Evolutionary conservation across 1,140 invertebrate species (phyloP), one percentile per base, ranked within the genome.

Genomic region (Pseudomyrmex gracilis): DNA sequence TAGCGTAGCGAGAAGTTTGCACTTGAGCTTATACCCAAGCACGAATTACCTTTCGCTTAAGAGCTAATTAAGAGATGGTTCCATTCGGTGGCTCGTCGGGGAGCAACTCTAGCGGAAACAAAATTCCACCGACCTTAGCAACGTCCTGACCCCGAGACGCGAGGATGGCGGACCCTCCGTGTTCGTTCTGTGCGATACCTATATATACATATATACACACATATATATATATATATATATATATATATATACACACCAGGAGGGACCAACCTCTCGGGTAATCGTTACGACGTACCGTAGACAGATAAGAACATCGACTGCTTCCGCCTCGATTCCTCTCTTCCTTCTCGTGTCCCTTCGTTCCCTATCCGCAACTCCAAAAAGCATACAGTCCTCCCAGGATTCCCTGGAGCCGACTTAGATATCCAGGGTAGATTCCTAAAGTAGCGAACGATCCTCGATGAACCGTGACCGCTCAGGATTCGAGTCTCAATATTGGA

Each of bases 231-330:
- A 24, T 53, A 64, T 53, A 64, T 63, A 34, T 12, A 53, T 13
- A 87, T 87, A 88, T 67, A n/a, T 45, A 45, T 64, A 45, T 64
- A 64, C 34, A 17, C 17, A 12, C 34, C 15, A 70, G 20, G 5
- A 34, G 34, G 34, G 78, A 85, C 88, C 80, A 83, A 87, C 70
- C 88, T 71, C 64, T 15, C 57, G 80, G 76, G 89, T 93, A 92
- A 93, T 93, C 92, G 91, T 93, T 92, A 92, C 90, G 91, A 92
- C 84, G 87, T 90, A 88, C 84, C 87, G 85, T 89, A 91, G 91
- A 90, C 85, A 91, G 92, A 93, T 93, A 92, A 92, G 90, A 92
- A 84, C 84, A 87, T 86, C 85, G 88, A 83, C 84, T 86, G 73
- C 74, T 86, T 80, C 60, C 68, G 61, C 58, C 64, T 85, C 87